Conservation (phyloP, 1,140 invertebrate species). For the Hermetia illucens region DNA sequence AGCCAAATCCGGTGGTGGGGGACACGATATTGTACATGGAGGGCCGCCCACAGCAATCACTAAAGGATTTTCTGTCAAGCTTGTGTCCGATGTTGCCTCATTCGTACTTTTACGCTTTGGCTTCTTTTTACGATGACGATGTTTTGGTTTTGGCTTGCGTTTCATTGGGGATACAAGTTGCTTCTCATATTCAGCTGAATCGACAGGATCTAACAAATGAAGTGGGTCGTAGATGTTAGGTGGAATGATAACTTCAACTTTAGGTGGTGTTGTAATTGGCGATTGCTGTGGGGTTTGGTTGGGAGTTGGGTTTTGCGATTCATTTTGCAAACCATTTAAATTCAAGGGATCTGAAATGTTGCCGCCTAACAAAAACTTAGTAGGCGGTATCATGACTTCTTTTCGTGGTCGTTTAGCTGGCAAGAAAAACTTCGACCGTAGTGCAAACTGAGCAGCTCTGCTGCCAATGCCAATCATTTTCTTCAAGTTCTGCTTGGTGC, state of each 20-base stretch:
- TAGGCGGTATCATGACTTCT: constrained; percentile 63
- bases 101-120: not conserved
- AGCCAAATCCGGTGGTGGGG: too few species aligned
- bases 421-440: constrained; percentile 39
- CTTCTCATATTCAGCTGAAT: constrained; percentile 66
- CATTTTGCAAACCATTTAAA: constrained; percentile 80
- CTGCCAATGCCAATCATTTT: constrained; percentile 16
- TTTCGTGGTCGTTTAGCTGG: constrained; percentile 55
- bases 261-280: constrained; percentile 63
- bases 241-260: constrained; percentile 82
- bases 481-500: not conserved
- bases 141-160: constrained; percentile 15
- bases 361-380: constrained; percentile 87
- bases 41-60: too few species aligned
- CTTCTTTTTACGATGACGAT: constrained; percentile 25
- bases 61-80: too few species aligned
- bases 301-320: constrained; percentile 80
- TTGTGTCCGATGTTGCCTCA: too few species aligned
- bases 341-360: constrained; percentile 92
- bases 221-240: constrained; percentile 84
- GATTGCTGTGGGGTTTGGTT: constrained; percentile 78
- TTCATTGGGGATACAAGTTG: constrained; percentile 36
- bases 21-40: too few species aligned
- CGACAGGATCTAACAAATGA: constrained; percentile 67
- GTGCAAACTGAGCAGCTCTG: constrained; percentile 7